Base-by-base conservation (phyloP, 1,140 invertebrate genomes). In the Mya arenaria region DNA sequence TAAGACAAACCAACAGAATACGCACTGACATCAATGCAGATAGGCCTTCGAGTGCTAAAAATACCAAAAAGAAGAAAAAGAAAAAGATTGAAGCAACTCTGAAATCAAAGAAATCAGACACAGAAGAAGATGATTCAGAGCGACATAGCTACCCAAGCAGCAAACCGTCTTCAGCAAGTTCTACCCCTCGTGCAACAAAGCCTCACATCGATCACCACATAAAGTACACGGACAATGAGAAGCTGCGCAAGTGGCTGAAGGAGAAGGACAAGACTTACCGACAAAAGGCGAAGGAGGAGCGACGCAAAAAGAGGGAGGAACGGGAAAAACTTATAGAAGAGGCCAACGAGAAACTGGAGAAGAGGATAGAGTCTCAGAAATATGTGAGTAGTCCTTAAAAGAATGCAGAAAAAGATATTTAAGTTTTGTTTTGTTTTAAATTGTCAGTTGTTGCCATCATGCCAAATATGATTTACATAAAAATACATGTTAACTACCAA, bases 261-360 rank as follows among this genome's bases (percentile, higher is more conserved):
- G 75, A 87, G 30, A 87, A 87, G 55, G 83, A 85, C 55, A 87
- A 84, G 48, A 75, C 78, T 4, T 79, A 86, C 58, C 84, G 87
- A 30, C 74, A 78, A 56, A 65, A 86, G 56, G 39, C 72, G 15
- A 77, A 63, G 52, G 83, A 84, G 39, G 86, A 87, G 39, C 84
- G 63, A 28, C 72, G 48, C 36, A 87, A 86, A 56, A 85, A 84
- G 32, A 72, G 82, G 44, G 83, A 83, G 71, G 86, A 87, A 60
- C 72, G 84, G 58, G 83, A 87, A 36, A 82, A 86, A 48, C 41
- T 81, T 52, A 63, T 85, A 15, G 65, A 86, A 34, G 79, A 86
- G 58, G 87, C 82, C 34, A 87, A 85, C 60, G 84, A 87, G 60
- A 84, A 83, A 58, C 83, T 87, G 77, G 82, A 85, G 48, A 79